Percentiles rank a stretch among this genome's conserved stretches.
These are phyloP conservation scores for Manis crassicaudata DNA, from an alignment of 2,797 vertebrate species.

Conservation along the genomic window DNA sequence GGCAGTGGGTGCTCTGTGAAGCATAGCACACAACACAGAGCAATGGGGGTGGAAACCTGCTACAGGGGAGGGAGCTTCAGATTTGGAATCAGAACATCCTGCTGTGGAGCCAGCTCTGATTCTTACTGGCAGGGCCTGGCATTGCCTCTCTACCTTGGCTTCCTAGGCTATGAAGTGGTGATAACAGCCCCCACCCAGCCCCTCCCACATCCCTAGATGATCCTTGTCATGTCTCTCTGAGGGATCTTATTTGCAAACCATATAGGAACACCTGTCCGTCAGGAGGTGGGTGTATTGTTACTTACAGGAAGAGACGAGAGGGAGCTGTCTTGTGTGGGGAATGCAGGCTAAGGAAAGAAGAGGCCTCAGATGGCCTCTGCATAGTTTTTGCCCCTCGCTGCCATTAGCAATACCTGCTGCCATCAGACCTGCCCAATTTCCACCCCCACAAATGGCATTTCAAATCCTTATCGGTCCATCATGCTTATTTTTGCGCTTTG, in stretches of 20 bases:
- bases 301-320: not conserved
- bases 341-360: not conserved
- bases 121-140: not conserved
- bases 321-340: accelerated
- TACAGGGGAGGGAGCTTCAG: not conserved
- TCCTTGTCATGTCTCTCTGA: not conserved
- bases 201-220: not conserved
- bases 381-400: not conserved
- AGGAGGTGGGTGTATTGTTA: not conserved
- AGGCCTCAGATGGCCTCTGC: not conserved
- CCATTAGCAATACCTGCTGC: not conserved
- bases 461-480: not conserved
- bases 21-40: not conserved
- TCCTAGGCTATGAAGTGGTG: not conserved
- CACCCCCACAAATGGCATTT: not conserved
- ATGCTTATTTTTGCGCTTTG: conserved; percentile 38
- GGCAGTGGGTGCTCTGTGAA: not conserved
- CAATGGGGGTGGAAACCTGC: not conserved
- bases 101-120: not conserved
- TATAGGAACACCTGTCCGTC: not conserved
- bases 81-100: not conserved
- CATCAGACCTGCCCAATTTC: not conserved
- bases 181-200: not conserved
- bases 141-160: not conserved
- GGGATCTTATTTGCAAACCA: not conserved